These are phyloP conservation scores for Drosophila bocki DNA, from an alignment of 1,140 invertebrate species.

Conservation along the genomic window DNA sequence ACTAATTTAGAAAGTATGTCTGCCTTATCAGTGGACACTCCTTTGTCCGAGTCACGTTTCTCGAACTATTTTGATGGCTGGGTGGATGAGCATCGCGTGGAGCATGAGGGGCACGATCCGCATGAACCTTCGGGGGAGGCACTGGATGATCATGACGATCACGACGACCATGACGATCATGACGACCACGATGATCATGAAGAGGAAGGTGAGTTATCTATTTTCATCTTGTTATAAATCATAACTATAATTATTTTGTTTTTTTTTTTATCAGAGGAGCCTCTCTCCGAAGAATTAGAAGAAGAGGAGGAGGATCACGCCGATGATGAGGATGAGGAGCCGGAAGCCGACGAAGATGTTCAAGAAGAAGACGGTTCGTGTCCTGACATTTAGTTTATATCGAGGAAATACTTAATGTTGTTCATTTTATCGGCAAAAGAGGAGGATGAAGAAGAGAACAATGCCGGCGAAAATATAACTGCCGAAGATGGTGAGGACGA, in stretches of 20 bases:
- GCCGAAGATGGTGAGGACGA: slow-evolving; percentile 82
- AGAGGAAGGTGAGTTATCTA: slow-evolving; percentile 55
- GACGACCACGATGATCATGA: slow-evolving; percentile 83
- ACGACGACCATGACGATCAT: slow-evolving; percentile 74
- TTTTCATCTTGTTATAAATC: not conserved
- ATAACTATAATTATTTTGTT: not conserved
- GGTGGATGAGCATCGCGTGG: slow-evolving; percentile 89
- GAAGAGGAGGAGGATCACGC: slow-evolving; percentile 34
- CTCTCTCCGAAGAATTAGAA: slow-evolving; percentile 81
- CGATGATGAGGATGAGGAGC: slow-evolving; percentile 51
- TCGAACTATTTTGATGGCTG: slow-evolving; percentile 91
- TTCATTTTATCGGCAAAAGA: slow-evolving; percentile 31
- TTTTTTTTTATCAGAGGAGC: slow-evolving; percentile 36
- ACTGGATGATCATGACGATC: slow-evolving; percentile 75
- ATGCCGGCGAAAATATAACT: slow-evolving; percentile 82
- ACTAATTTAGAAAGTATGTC: not conserved
- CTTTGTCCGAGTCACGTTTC: slow-evolving; percentile 89
- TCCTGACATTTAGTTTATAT: not conserved
- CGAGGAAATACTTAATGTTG: not conserved
- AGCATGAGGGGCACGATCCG: slow-evolving; percentile 85
- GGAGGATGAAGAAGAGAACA: slow-evolving; percentile 77
- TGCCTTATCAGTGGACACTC: slow-evolving; percentile 88
- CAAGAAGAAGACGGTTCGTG: slow-evolving; percentile 61
- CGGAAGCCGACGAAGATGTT: slow-evolving; percentile 54
- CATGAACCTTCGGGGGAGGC: slow-evolving; percentile 81